A percentile compares a stretch with the other conserved stretches of the same genome.
Conservation (phyloP, 2,113 vertebrate species). For the Bubo bubo region DNA sequence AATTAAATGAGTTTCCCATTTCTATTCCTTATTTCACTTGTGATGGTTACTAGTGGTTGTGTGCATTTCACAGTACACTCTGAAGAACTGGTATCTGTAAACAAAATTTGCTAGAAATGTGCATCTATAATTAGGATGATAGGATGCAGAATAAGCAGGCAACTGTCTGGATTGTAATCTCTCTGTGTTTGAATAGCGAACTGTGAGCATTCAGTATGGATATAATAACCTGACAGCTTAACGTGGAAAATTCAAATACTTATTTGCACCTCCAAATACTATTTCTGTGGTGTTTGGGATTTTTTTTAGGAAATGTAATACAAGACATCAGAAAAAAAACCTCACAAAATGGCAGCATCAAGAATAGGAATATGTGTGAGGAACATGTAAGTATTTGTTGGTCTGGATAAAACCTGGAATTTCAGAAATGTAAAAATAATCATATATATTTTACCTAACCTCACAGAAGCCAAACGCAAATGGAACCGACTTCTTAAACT, state of each 20-base stretch:
- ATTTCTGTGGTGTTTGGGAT: neutral
- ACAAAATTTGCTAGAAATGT: neutral
- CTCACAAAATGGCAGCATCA: neutral
- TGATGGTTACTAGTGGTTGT: neutral
- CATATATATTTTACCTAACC: neutral
- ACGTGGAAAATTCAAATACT: neutral
- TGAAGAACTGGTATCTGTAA: neutral
- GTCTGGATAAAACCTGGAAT: neutral
- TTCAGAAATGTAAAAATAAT: neutral
- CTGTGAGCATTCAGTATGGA: neutral
- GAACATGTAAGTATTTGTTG: neutral
- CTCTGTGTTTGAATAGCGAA: neutral
- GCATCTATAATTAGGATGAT: neutral
- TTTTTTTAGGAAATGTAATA: neutral
- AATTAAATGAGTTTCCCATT: neutral
- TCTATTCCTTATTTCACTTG: neutral
- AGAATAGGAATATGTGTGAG: neutral
- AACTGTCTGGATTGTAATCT: neutral
- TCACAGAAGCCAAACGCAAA: neutral
- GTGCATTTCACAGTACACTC: neutral
- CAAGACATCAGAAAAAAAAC: neutral
- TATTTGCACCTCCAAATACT: neutral
- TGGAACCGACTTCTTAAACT: neutral
- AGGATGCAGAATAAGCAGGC: neutral
- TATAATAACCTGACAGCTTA: neutral